A percentile compares a stretch with the other conserved stretches of the same genome.
Conservation (phyloP, 1,140 invertebrate species). For the Monomorium pharaonis region DNA sequence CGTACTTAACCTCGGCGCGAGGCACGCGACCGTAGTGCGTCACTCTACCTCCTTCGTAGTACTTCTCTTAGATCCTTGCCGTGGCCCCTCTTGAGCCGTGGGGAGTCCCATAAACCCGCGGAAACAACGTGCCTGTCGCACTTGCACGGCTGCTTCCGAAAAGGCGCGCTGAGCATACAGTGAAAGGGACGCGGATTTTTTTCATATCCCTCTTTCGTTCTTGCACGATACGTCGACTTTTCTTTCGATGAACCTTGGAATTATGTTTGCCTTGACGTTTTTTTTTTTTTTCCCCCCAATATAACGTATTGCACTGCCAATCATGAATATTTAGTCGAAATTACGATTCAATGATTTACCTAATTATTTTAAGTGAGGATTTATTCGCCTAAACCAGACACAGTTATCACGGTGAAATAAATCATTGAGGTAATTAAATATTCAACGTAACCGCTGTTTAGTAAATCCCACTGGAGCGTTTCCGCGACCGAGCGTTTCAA, state of each 20-base stretch:
- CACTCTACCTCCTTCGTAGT: neutral
- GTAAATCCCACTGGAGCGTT: conserved; percentile 27
- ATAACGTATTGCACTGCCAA: too few relatives aligned
- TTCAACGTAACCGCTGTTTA: conserved; percentile 47
- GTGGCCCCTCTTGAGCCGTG: neutral
- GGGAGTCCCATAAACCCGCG: conserved; percentile 13
- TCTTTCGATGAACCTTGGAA: neutral
- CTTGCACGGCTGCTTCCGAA: conserved; percentile 34
- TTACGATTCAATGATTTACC: conserved; percentile 21
- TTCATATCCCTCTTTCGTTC: conserved; percentile 3
- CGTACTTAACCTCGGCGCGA: conserved; percentile 60
- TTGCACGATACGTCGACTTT: conserved; percentile 30
- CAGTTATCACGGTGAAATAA: conserved; percentile 50
- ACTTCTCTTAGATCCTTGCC: neutral
- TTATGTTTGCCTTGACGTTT: neutral
- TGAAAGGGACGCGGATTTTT: conserved; percentile 17
- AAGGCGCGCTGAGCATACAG: conserved; percentile 7
- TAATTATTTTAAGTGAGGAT: conserved; percentile 49
- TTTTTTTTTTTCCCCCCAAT: neutral
- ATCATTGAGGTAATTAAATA: conserved; percentile 49
- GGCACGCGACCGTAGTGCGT: conserved; percentile 46
- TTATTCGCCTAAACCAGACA: conserved; percentile 39
- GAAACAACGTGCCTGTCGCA: conserved; percentile 1
- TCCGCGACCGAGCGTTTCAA: conserved; percentile 3
- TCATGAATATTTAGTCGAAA: conserved; percentile 41